phyloP scores from a whole-genome alignment of 2,797 vertebrate genomes.

The Falco peregrinus region DNA sequence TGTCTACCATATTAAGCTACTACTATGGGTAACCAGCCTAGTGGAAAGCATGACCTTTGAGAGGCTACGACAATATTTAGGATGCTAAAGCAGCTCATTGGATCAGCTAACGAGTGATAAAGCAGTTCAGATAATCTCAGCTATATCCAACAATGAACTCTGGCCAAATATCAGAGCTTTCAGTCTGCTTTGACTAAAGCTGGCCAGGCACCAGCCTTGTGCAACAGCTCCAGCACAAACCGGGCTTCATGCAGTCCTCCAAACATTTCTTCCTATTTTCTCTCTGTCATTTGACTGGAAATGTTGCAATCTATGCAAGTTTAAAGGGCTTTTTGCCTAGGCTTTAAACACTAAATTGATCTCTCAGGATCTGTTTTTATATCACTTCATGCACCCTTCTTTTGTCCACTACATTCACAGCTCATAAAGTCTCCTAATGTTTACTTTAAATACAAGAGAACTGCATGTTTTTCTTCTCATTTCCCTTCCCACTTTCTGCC shows the following conservation, averaged over 20 bases:
- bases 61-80: neutral
- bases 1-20: neutral
- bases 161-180: slow-evolving; percentile 33
- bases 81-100: slow-evolving; percentile 43
- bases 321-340: neutral
- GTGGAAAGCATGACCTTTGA: neutral
- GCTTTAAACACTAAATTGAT: neutral
- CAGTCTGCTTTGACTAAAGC: neutral
- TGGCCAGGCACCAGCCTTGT: neutral
- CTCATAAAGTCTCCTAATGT: neutral
- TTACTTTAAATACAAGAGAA: slow-evolving; percentile 8
- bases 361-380: neutral
- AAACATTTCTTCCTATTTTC: neutral
- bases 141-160: neutral
- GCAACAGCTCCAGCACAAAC: neutral
- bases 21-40: neutral
- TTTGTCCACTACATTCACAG: neutral
- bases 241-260: neutral
- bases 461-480: neutral
- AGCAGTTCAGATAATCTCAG: slow-evolving; percentile 40
- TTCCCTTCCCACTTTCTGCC: neutral
- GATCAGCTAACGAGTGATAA: slow-evolving; percentile 28
- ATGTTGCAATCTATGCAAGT: neutral
- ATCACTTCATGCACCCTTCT: neutral
- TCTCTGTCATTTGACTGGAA: neutral